phyloP scores from a whole-genome alignment of 2,797 vertebrate species.

The Enteromius afrohamiltoni region DNA sequence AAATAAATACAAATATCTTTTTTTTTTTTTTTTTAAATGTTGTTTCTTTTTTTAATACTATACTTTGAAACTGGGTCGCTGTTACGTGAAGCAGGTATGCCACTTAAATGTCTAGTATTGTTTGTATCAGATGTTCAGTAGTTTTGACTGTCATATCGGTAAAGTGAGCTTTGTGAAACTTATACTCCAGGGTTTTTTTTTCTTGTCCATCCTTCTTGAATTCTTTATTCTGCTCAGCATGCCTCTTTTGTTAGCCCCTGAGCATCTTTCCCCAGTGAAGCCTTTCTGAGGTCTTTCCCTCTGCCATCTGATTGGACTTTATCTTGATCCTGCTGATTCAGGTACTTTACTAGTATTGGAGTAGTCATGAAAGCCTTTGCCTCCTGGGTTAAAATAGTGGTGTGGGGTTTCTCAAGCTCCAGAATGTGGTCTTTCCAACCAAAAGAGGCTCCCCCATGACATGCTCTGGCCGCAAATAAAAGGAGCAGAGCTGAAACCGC shows the following conservation, averaged over 20 bases:
- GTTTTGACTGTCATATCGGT: conserved; percentile 55
- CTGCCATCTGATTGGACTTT: conserved; percentile 62
- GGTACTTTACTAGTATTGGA: conserved; percentile 46
- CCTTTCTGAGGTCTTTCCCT: conserved; percentile 44
- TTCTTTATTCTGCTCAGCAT: conserved; percentile 66
- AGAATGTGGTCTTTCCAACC: conserved; percentile 55
- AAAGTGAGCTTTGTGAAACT: conserved; percentile 47
- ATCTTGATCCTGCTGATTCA: conserved; percentile 43
- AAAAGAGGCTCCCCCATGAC: conserved; percentile 62
- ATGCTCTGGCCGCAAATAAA: conserved; percentile 75
- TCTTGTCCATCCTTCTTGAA: conserved; percentile 33
- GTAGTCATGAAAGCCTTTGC: conserved; percentile 64
- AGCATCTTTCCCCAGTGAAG: conserved; percentile 60
- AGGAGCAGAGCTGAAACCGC: conserved; percentile 76
- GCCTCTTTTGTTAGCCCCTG: conserved; percentile 62
- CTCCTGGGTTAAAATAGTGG: conserved; percentile 62
- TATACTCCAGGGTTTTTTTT: conserved; percentile 31
- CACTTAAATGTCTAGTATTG: conserved; percentile 49
- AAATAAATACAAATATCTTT: conserved; percentile 83
- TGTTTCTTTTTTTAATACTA: conserved; percentile 40
- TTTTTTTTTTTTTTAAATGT: conserved; percentile 48
- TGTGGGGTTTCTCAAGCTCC: conserved; percentile 62
- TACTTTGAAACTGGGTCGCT: conserved; percentile 56
- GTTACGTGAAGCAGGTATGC: conserved; percentile 59
- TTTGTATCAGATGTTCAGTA: conserved; percentile 52